Conservation (phyloP, 2,797 vertebrate species). For the Stomatorhinus walkeri region DNA sequence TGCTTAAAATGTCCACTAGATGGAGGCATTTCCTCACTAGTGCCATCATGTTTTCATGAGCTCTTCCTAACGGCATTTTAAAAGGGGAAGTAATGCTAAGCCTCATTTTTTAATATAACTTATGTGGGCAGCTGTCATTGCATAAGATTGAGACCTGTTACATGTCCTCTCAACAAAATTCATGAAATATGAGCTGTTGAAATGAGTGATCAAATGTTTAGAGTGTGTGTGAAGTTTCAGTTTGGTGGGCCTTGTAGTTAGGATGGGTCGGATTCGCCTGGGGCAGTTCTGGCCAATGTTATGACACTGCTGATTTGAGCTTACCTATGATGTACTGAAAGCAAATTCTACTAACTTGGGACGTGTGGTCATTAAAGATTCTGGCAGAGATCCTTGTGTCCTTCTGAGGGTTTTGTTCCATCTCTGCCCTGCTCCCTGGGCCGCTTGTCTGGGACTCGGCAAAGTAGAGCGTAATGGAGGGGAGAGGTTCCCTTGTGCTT, state of each 20-base stretch:
- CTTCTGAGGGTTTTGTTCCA: background rate
- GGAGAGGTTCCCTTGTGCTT: background rate
- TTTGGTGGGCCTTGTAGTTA: background rate
- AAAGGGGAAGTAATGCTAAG: background rate
- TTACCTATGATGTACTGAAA: background rate
- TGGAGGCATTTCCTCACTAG: background rate
- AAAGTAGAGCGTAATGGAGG: background rate
- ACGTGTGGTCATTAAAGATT: background rate
- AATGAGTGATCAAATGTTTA: background rate
- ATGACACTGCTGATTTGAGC: background rate
- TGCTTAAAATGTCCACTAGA: constrained; percentile 5
- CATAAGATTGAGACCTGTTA: background rate
- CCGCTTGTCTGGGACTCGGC: background rate
- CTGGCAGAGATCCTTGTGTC: background rate
- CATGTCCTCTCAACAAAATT: background rate
- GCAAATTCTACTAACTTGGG: background rate
- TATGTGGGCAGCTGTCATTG: background rate
- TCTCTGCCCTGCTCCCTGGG: background rate
- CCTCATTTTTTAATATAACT: background rate
- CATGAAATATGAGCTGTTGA: background rate
- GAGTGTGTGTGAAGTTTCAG: background rate
- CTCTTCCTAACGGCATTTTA: background rate
- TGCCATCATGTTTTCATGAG: too few relatives aligned
- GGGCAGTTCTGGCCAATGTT: background rate
- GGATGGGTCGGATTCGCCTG: background rate